Evolutionary conservation across 1,140 invertebrate species (phyloP).

Genomic region (Cydia pomonella): DNA sequence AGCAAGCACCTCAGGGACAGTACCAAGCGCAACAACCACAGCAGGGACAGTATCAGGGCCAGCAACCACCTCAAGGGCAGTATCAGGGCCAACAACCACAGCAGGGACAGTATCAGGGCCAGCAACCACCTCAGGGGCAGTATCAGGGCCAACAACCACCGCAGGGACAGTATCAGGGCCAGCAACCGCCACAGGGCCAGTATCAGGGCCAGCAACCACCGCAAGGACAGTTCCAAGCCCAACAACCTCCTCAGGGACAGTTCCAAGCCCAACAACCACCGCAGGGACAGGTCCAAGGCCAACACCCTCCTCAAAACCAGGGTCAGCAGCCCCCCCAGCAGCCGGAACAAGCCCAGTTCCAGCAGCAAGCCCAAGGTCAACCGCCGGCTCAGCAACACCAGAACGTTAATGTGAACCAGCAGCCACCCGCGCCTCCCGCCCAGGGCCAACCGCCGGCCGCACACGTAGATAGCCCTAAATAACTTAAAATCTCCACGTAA

Average conservation of each 20-base stretch:
- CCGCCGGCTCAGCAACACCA: conserved; percentile 9
- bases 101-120: conserved; percentile 38
- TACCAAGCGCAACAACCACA: conserved; percentile 33
- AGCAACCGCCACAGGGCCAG: conserved; percentile 38
- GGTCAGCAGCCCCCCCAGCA: conserved; percentile 24
- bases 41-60: conserved; percentile 41
- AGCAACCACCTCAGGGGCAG: conserved; percentile 24
- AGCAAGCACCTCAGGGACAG: conserved; percentile 27
- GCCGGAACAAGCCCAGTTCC: conserved; percentile 19
- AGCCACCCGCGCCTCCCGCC: conserved; percentile 31
- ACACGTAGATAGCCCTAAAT: background rate
- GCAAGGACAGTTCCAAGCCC: conserved; percentile 37
- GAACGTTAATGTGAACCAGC: conserved; percentile 39
- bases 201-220: conserved; percentile 37
- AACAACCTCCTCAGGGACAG: conserved; percentile 39
- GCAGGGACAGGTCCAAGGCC: conserved; percentile 37
- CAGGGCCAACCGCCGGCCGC: conserved; percentile 43
- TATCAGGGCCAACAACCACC: conserved; percentile 36
- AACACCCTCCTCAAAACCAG: conserved; percentile 39
- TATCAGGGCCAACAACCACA: conserved; percentile 39
- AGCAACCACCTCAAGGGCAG: conserved; percentile 38
- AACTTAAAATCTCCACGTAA: background rate
- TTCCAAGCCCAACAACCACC: conserved; percentile 37
- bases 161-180: conserved; percentile 34
- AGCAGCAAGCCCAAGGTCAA: conserved; percentile 38